These are phyloP conservation scores for Antheraea mylitta DNA, from an alignment of 1,140 invertebrate species.

Conservation along the genomic window DNA sequence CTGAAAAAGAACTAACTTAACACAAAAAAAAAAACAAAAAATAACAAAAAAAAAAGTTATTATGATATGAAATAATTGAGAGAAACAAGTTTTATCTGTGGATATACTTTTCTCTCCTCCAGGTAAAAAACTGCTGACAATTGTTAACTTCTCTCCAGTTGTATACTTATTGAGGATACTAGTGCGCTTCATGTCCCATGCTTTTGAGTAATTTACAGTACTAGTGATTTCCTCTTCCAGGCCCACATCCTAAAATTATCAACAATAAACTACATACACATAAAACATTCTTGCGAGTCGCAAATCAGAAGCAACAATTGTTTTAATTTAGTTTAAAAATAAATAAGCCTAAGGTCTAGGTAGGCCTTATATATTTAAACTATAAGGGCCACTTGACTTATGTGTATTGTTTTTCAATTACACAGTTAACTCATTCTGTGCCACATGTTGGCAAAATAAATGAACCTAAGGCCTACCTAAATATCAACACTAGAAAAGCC, in stretches of 20 bases:
- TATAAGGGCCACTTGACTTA: too few species aligned
- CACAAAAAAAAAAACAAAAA: constrained; percentile 43
- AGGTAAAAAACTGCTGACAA: constrained; percentile 92
- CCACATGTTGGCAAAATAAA: too few species aligned
- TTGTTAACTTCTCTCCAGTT: constrained; percentile 94
- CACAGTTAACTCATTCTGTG: too few species aligned
- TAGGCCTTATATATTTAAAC: too few species aligned
- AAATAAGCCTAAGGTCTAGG: too few species aligned
- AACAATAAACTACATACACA: neutral
- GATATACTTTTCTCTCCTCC: constrained; percentile 87
- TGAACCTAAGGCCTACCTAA: too few species aligned
- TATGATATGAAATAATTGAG: neutral
- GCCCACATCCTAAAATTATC: constrained; percentile 16
- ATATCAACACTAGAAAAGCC: too few species aligned
- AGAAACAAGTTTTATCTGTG: neutral
- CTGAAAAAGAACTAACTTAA: constrained; percentile 79
- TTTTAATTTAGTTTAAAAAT: too few species aligned
- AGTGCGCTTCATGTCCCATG: constrained; percentile 86
- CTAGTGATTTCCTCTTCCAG: constrained; percentile 10
- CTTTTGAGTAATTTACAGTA: constrained; percentile 79
- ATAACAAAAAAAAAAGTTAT: constrained; percentile 35
- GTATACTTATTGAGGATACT: constrained; percentile 92
- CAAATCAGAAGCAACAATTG: too few species aligned
- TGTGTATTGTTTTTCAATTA: too few species aligned
- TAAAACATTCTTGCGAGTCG: too few species aligned